Conservation (phyloP, 1,140 invertebrate genomes). For the Danaus plexippus region DNA sequence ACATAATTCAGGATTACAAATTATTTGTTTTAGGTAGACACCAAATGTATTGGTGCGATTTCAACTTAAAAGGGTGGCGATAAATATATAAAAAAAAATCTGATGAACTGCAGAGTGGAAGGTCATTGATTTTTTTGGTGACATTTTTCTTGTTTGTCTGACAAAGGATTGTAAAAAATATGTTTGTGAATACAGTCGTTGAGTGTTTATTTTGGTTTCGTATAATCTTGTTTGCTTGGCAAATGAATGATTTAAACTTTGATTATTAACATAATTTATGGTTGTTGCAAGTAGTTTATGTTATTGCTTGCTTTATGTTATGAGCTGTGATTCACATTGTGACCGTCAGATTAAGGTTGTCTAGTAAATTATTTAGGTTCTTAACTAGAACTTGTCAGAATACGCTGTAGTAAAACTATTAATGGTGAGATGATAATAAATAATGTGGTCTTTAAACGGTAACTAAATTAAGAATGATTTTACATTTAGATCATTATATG, state of each 20-base stretch:
- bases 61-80: slow-evolving; percentile 45
- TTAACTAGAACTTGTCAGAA: too few species aligned
- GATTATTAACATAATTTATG: slow-evolving; percentile 42
- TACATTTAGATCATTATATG: too few species aligned
- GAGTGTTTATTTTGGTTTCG: slow-evolving; percentile 47
- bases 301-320: slow-evolving; percentile 26
- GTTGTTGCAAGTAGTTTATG: slow-evolving; percentile 30
- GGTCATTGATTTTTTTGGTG: slow-evolving; percentile 41
- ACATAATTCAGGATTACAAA: slow-evolving; percentile 71
- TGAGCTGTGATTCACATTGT: slow-evolving; percentile 9
- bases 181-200: slow-evolving; percentile 49
- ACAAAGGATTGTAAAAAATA: slow-evolving; percentile 52
- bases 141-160: slow-evolving; percentile 57
- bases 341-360: neutral
- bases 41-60: slow-evolving; percentile 59
- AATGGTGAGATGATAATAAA: too few species aligned
- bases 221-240: slow-evolving; percentile 37
- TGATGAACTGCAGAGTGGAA: slow-evolving; percentile 53
- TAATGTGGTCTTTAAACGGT: too few species aligned
- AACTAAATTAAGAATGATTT: too few species aligned
- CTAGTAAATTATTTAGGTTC: slow-evolving; percentile 1
- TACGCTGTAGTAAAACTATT: too few species aligned
- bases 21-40: slow-evolving; percentile 70
- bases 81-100: slow-evolving; percentile 60
- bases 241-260: slow-evolving; percentile 58